phyloP scores from a whole-genome alignment of 1,140 invertebrate genomes.

The Maniola jurtina region DNA sequence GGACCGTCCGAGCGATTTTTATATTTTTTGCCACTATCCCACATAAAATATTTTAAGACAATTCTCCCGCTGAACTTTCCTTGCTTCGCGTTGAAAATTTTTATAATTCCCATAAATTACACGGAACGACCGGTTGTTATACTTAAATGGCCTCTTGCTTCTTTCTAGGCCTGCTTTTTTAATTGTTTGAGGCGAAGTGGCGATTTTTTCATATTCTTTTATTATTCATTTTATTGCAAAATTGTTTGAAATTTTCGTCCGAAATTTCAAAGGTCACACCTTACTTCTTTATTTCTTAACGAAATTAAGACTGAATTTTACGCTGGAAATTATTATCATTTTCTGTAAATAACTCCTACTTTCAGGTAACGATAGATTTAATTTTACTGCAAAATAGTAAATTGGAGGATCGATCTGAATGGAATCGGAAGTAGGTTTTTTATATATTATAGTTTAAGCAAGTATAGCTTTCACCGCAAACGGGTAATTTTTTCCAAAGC shows the following conservation, averaged over 20 bases:
- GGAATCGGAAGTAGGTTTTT: no score
- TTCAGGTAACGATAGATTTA: no score
- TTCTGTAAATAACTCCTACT: no score
- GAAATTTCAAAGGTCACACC: no score
- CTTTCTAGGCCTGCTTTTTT: slow-evolving; percentile 21
- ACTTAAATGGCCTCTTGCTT: slow-evolving; percentile 13
- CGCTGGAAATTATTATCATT: no score
- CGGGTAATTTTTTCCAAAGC: no score
- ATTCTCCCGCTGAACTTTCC: slow-evolving; percentile 44
- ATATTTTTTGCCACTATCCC: slow-evolving; percentile 56
- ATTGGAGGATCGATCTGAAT: no score
- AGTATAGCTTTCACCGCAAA: no score
- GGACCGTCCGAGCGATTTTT: slow-evolving; percentile 64
- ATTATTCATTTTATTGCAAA: slow-evolving; percentile 42
- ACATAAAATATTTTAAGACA: slow-evolving; percentile 61
- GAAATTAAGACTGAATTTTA: no score
- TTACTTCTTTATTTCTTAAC: no score
- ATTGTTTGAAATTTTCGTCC: slow-evolving; percentile 31
- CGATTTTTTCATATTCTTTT: slow-evolving; percentile 39
- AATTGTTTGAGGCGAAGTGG: slow-evolving; percentile 8
- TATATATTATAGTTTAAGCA: no score
- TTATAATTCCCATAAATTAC: slow-evolving; percentile 57
- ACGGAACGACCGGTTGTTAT: slow-evolving; percentile 37
- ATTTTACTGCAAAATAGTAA: no score
- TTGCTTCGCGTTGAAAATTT: slow-evolving; percentile 44